Evolutionary conservation across 2,113 vertebrate species (phyloP).

Genomic region (Cisticola juncidis): DNA sequence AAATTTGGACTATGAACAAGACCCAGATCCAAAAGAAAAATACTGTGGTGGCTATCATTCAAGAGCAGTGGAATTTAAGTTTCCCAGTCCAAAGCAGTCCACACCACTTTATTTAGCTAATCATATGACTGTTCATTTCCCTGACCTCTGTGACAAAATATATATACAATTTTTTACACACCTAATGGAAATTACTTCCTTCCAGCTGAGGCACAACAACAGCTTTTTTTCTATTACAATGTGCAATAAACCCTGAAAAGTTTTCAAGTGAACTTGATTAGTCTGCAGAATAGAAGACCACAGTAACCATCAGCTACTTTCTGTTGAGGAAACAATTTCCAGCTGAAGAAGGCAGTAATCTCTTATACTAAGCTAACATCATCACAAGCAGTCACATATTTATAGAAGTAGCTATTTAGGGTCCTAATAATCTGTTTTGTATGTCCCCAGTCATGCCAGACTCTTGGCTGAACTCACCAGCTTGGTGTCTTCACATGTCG

Average conservation of each 20-base stretch:
- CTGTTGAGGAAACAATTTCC: not conserved
- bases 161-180: not conserved
- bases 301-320: not conserved
- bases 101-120: not conserved
- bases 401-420: not conserved
- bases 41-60: not conserved
- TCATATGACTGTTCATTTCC: not conserved
- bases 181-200: not conserved
- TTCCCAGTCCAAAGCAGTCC: not conserved
- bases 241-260: not conserved
- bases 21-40: not conserved
- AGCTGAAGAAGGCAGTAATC: not conserved
- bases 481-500: not conserved
- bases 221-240: not conserved
- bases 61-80: not conserved
- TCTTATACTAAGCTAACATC: not conserved
- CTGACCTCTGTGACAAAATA: not conserved
- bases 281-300: not conserved
- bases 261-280: not conserved
- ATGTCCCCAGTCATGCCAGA: not conserved
- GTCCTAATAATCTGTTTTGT: not conserved
- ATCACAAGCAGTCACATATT: not conserved
- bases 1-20: not conserved
- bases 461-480: not conserved
- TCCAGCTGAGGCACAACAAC: not conserved